Evolutionary conservation across 2,797 vertebrate species (phyloP).

Genomic region (Halcyon badia): DNA sequence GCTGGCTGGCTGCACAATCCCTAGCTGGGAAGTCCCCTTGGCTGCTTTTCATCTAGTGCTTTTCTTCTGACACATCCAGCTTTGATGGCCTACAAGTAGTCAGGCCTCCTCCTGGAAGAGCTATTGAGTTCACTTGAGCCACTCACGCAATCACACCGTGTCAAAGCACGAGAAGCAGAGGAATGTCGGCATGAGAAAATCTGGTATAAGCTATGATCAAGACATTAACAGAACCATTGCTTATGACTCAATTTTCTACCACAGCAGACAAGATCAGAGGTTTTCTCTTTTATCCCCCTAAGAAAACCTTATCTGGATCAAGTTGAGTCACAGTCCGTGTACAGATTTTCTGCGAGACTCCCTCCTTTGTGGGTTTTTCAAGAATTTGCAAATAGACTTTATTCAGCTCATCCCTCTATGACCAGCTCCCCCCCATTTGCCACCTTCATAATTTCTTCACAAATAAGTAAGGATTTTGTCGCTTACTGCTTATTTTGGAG

Average conservation of each 20-base stretch:
- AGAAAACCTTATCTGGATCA: slow-evolving; percentile 3
- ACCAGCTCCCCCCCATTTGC: not conserved
- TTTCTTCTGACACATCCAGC: not conserved
- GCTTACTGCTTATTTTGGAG: not conserved
- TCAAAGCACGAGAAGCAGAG: slow-evolving; percentile 9
- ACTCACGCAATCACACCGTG: not conserved
- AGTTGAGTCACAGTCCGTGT: not conserved
- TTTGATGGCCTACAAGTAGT: not conserved
- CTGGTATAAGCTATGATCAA: not conserved
- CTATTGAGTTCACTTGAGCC: not conserved
- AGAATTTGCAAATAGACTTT: not conserved
- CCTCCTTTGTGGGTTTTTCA: not conserved
- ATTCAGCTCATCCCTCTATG: not conserved
- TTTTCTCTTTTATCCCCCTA: slow-evolving; percentile 6
- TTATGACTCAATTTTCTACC: slow-evolving; percentile 33
- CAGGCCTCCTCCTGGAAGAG: not conserved
- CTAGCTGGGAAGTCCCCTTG: not conserved
- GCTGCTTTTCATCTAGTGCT: not conserved
- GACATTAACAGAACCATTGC: not conserved
- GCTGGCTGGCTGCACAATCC: not conserved
- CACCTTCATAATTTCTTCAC: not conserved
- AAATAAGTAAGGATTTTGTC: not conserved
- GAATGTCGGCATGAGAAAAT: not conserved
- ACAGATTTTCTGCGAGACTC: not conserved
- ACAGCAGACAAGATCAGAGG: slow-evolving; percentile 13